Percentiles rank a stretch among this genome's conserved stretches.
Conservation (phyloP, 2,113 vertebrate species). For the Microtus pennsylvanicus region DNA sequence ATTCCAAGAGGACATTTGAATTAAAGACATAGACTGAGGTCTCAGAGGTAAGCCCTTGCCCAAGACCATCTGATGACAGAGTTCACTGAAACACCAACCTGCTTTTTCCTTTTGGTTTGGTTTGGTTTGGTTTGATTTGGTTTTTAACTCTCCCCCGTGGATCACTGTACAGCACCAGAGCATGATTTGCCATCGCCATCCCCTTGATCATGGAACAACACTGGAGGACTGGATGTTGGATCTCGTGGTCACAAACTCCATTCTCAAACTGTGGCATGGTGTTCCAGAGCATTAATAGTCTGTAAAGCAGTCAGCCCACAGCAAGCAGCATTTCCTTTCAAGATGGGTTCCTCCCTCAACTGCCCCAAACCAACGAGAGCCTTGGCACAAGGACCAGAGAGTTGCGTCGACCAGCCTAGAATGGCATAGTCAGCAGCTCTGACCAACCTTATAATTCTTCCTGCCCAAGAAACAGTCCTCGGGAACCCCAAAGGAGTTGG, state of each 20-base stretch:
- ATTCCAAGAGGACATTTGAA: background rate
- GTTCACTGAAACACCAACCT: background rate
- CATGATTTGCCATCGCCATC: background rate
- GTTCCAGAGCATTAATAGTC: background rate
- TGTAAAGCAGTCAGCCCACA: slow-evolving; percentile 17
- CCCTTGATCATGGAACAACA: background rate
- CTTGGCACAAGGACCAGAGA: background rate
- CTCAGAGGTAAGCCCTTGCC: background rate
- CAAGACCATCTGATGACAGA: background rate
- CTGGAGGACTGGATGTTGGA: background rate
- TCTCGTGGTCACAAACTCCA: background rate
- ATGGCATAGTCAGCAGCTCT: slow-evolving; percentile 65
- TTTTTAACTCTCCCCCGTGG: background rate
- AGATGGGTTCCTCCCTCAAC: background rate
- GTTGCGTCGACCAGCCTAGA: background rate
- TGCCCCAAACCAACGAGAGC: background rate
- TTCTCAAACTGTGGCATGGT: background rate
- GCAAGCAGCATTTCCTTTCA: slow-evolving; percentile 8
- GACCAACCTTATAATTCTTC: slow-evolving; percentile 35
- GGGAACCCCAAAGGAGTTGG: slow-evolving; percentile 3
- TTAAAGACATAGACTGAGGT: background rate
- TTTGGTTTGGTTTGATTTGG: background rate
- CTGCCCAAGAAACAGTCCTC: slow-evolving; percentile 18
- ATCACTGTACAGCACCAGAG: background rate
- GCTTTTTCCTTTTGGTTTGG: background rate